Evolutionary conservation across 2,888 invertebrate genomes (phyloP), one percentile per base, ranked within the genome.

Genomic region (Dascillus cervinus): DNA sequence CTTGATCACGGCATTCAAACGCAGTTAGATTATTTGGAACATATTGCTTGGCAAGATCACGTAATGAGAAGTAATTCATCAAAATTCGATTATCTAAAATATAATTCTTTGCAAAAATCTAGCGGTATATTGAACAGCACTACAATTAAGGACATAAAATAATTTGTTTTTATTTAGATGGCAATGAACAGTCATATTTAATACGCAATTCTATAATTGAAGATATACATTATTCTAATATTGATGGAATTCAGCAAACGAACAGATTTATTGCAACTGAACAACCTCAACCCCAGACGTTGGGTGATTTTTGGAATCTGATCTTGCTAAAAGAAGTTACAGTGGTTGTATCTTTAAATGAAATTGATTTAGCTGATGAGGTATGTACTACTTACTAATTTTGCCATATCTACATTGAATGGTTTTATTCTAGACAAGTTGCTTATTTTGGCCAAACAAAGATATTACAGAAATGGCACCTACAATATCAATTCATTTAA

Each of bases 221-320:
- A 26, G 56, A 51, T 40, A 65, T 70, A 11, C 66, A 68, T 26
- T 69, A 66, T 1, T 59, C 66, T 4, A 50, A 49, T 34, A 66
- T 69, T 3, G 64, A 66, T 32, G 63, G 54, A 34, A 57, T 55
- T 41, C 53, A 58, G 15, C 55, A 32, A 13, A 46, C 46, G 3
- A 58, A 59, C 31, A 60, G 62, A 34, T 69, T 60, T 32, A 55
- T 70, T 4, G 65, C 63, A 0, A 64, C 69, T 1, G 67, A 69
- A 39, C 55, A 64, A 22, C 69, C 70, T 0, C 31, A 69, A 40
- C 60, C 60, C 1, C 50, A 56, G n/a, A 70, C 69, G 2, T 29
- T 65, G 2, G 55, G 50, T 4, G 68, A 69, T 47, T 70, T 69
- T 37, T 70, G 70, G 69, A 55, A 67, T 40, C 49, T 69, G 52